Conservation (phyloP, 2,797 vertebrate species). For the Varecia variegata region DNA sequence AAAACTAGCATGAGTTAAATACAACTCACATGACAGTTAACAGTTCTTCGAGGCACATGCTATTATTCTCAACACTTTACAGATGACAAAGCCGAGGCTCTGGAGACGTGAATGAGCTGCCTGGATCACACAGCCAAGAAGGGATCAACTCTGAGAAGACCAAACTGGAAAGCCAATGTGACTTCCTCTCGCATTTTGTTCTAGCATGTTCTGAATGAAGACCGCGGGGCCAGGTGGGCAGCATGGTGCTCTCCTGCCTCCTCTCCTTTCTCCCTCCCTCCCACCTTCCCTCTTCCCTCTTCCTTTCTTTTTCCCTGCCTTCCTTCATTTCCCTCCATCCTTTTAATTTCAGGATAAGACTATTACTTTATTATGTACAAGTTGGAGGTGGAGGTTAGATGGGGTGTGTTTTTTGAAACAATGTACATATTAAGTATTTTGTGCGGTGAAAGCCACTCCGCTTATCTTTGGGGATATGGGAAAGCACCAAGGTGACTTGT, state of each 20-base stretch:
- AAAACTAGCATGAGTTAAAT: no score
- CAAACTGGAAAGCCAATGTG: accelerated
- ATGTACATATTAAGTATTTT: neutral
- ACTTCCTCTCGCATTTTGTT: neutral
- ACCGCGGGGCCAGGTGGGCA: no score
- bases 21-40: no score
- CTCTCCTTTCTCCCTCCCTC: neutral
- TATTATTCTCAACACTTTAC: neutral
- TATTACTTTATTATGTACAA: neutral
- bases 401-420: neutral
- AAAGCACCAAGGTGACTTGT: neutral
- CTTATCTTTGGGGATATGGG: neutral
- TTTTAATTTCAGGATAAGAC: neutral
- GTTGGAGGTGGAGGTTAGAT: neutral
- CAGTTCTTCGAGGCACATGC: neutral
- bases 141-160: neutral
- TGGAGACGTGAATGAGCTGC: neutral
- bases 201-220: accelerated
- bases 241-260: neutral
- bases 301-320: accelerated
- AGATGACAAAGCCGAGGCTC: neutral
- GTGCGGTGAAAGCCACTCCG: neutral
- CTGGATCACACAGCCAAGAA: neutral
- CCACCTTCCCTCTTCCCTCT: neutral
- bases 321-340: accelerated